phyloP scores from a whole-genome alignment of 2,888 invertebrate species.

The Eupithecia vulgata region DNA sequence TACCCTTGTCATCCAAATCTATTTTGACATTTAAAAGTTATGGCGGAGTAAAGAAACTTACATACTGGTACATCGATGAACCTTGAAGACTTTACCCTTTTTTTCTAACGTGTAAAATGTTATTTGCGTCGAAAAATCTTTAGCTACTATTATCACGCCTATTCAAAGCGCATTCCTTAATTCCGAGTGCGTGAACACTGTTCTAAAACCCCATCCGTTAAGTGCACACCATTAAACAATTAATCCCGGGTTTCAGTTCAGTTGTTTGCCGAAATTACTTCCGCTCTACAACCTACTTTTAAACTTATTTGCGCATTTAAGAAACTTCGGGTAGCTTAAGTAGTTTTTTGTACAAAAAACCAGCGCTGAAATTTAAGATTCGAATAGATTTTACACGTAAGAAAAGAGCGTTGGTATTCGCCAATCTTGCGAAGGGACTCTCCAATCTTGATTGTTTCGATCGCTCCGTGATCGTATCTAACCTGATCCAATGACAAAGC shows the following conservation, averaged over 20 bases:
- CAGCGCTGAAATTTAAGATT: neutral
- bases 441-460: neutral
- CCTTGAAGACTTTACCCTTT: neutral
- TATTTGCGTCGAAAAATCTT: neutral
- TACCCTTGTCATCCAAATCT: neutral
- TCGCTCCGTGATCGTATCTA: neutral
- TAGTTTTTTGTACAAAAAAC: conserved; percentile 1
- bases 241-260: conserved; percentile 25
- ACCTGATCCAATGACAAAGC: neutral
- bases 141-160: neutral
- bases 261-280: conserved; percentile 35
- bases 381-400: neutral
- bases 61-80: neutral
- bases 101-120: neutral
- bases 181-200: conserved; percentile 20
- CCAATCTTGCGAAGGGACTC: neutral
- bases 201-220: conserved; percentile 25
- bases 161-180: conserved; percentile 11
- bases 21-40: neutral
- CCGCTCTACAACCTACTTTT: conserved; percentile 28
- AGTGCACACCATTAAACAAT: conserved; percentile 41
- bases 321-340: neutral
- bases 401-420: neutral
- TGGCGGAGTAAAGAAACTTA: neutral
- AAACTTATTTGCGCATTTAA: conserved; percentile 26